These are phyloP conservation scores for Chrysogorgia sp. DNA, from an alignment of 92 coral and sea anemone species.

Conservation along the genomic window DNA sequence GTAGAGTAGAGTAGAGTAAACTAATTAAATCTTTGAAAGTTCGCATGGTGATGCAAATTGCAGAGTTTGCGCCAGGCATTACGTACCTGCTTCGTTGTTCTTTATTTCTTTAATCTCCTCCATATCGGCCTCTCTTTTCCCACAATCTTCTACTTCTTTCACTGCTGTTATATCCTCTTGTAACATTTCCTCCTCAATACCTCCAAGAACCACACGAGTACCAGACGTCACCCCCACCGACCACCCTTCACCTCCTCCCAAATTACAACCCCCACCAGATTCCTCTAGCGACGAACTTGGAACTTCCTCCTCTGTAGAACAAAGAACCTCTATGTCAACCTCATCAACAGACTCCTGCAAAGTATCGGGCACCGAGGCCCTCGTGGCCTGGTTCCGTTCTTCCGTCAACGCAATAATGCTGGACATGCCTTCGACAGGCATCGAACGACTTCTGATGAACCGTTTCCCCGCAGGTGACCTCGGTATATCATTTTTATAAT, in stretches of 20 bases:
- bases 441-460: constrained; percentile 20
- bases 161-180: not conserved
- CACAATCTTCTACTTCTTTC: constrained; percentile 9
- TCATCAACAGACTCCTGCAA: not conserved
- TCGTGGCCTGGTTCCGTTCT: not conserved
- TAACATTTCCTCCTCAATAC: constrained; percentile 18
- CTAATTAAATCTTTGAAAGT: no score
- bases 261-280: not conserved
- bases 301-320: not conserved
- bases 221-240: not conserved
- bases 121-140: not conserved
- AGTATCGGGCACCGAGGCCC: not conserved
- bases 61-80: no score
- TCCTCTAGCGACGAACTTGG: not conserved
- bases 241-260: not conserved
- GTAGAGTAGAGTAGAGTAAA: no score
- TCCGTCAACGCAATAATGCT: not conserved
- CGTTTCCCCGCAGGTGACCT: constrained; percentile 8
- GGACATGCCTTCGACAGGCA: constrained; percentile 29
- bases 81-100: not conserved
- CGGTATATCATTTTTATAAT: not conserved
- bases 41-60: no score
- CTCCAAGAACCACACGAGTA: not conserved
- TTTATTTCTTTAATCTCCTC: not conserved
- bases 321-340: not conserved